phyloP scores from a whole-genome alignment of 1,140 invertebrate genomes.

The Planococcus citri region DNA sequence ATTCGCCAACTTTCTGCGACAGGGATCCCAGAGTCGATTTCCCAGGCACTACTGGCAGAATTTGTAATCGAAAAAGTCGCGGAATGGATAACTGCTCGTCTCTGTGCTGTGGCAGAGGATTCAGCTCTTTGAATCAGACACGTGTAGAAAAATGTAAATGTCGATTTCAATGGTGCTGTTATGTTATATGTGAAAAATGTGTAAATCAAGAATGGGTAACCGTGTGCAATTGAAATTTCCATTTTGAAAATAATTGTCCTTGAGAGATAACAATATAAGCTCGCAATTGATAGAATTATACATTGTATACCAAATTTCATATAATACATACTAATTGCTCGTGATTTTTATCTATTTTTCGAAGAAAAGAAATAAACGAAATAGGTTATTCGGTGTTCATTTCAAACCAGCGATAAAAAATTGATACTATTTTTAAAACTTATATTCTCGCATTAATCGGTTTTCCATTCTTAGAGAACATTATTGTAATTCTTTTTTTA shows the following conservation, averaged over 20 bases:
- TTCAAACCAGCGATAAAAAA: too few relatives aligned
- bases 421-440: neutral
- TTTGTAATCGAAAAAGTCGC: conserved; percentile 66
- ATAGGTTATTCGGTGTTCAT: too few relatives aligned
- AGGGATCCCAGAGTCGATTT: conserved; percentile 48
- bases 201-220: conserved; percentile 24
- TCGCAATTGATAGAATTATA: too few relatives aligned
- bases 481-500: neutral
- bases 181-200: conserved; percentile 28
- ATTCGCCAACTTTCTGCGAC: conserved; percentile 87
- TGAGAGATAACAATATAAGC: too few relatives aligned
- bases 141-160: conserved; percentile 27
- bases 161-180: conserved; percentile 29
- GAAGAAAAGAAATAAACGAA: too few relatives aligned
- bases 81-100: conserved; percentile 55
- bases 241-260: neutral
- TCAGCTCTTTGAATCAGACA: conserved; percentile 20
- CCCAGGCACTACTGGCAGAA: conserved; percentile 59
- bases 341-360: too few relatives aligned
- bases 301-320: too few relatives aligned
- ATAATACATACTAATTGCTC: too few relatives aligned
- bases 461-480: neutral
- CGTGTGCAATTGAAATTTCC: conserved; percentile 25
- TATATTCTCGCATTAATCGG: neutral
- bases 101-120: conserved; percentile 26